These are phyloP conservation scores for Aricia artaxerxes DNA, from an alignment of 2,888 invertebrate species.

Conservation along the genomic window DNA sequence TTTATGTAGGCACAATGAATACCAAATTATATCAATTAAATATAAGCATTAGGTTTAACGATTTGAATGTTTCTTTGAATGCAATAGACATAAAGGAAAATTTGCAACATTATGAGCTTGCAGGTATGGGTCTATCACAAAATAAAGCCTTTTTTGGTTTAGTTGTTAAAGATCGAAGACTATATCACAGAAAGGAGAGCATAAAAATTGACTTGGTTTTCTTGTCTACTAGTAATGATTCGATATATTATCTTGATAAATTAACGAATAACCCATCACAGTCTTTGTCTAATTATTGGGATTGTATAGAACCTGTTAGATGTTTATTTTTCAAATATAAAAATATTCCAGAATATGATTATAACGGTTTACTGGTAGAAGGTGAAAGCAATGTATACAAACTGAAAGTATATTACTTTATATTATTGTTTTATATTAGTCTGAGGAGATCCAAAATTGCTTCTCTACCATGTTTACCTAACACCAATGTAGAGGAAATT, in stretches of 20 bases:
- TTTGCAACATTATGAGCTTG: slow-evolving; percentile 52
- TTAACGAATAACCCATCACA: slow-evolving; percentile 56
- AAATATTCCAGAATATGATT: slow-evolving; percentile 53
- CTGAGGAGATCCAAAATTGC: slow-evolving; percentile 49
- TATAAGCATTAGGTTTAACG: slow-evolving; percentile 40
- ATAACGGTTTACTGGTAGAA: slow-evolving; percentile 48
- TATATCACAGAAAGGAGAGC: slow-evolving; percentile 54
- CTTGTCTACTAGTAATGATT: slow-evolving; percentile 42
- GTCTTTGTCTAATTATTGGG: slow-evolving; percentile 57
- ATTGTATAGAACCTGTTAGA: slow-evolving; percentile 60
- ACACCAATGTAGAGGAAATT: slow-evolving; percentile 52
- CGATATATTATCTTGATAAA: slow-evolving; percentile 46
- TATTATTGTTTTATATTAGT: slow-evolving; percentile 51
- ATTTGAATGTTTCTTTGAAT: slow-evolving; percentile 46
- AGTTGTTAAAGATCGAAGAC: slow-evolving; percentile 52
- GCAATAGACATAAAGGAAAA: slow-evolving; percentile 52
- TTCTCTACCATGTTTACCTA: slow-evolving; percentile 48
- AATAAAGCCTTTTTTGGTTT: slow-evolving; percentile 54
- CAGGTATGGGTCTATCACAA: slow-evolving; percentile 52
- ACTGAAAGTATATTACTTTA: slow-evolving; percentile 59
- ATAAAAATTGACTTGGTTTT: slow-evolving; percentile 56
- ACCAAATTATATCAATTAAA: slow-evolving; percentile 55
- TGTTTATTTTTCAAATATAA: slow-evolving; percentile 58
- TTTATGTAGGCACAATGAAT: slow-evolving; percentile 57
- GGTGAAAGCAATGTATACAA: slow-evolving; percentile 54